These are phyloP conservation scores for Triplophysa rosa DNA, from an alignment of 2,113 vertebrate genomes.

Conservation along the genomic window DNA sequence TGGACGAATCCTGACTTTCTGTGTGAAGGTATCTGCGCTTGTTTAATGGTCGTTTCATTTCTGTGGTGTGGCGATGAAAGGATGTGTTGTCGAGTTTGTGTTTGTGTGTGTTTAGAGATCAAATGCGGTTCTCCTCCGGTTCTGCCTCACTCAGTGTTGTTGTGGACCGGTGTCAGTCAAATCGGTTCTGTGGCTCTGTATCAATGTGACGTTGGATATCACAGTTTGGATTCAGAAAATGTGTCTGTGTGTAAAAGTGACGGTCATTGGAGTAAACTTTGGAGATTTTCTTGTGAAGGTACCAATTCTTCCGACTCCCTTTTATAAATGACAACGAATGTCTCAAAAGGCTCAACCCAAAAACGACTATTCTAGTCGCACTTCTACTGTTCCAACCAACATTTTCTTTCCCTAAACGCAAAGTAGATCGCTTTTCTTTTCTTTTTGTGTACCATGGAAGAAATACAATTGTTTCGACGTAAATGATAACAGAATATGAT, in stretches of 20 bases:
- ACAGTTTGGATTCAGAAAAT: constrained; percentile 66
- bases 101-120: constrained; percentile 63
- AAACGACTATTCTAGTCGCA: no score
- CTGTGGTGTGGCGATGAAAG: neutral
- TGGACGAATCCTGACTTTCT: constrained; percentile 65
- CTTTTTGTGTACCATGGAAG: no score
- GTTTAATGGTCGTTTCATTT: neutral
- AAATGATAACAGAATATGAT: no score
- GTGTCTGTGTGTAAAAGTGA: constrained; percentile 71
- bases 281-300: constrained; percentile 75
- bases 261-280: constrained; percentile 71
- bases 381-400: no score
- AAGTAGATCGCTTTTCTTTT: no score
- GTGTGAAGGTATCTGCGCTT: constrained; percentile 66
- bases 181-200: constrained; percentile 71
- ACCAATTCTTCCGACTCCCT: constrained; percentile 40
- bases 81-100: constrained; percentile 12
- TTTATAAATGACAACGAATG: no score
- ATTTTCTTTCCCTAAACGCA: no score
- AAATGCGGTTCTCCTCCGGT: constrained; percentile 69
- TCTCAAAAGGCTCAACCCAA: no score
- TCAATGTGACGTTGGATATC: constrained; percentile 74
- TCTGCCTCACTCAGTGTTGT: constrained; percentile 67
- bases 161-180: constrained; percentile 71
- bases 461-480: no score